These are phyloP conservation scores for Cranoglanis bouderius DNA, from an alignment of 2,113 vertebrate genomes.

Conservation along the genomic window DNA sequence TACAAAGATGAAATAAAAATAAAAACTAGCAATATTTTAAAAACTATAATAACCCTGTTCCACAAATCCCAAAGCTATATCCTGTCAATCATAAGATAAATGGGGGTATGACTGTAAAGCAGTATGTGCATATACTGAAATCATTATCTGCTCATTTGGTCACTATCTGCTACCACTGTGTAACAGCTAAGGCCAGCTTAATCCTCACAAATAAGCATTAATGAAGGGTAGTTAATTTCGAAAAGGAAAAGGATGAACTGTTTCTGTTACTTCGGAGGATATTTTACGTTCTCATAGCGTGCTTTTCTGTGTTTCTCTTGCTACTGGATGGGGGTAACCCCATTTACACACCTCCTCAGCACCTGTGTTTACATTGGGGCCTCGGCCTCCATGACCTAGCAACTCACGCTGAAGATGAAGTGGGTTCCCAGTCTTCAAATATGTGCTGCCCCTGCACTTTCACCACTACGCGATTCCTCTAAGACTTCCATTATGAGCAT, in stretches of 20 bases:
- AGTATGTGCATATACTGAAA: neutral
- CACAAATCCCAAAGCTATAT: neutral
- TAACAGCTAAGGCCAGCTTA: constrained; percentile 61
- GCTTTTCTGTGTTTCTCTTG: constrained; percentile 69
- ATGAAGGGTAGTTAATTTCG: constrained; percentile 65
- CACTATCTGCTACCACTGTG: constrained; percentile 62
- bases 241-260: constrained; percentile 38
- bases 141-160: constrained; percentile 20
- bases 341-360: constrained; percentile 69
- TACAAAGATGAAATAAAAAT: no score
- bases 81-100: neutral
- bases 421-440: constrained; percentile 71
- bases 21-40: no score
- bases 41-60: no score
- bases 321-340: constrained; percentile 69
- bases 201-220: constrained; percentile 68
- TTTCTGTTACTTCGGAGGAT: constrained; percentile 54
- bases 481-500: constrained; percentile 66
- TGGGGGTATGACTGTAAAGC: neutral
- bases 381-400: constrained; percentile 70
- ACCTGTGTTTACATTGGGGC: constrained; percentile 86
- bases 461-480: constrained; percentile 65
- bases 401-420: constrained; percentile 70
- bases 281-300: constrained; percentile 54
- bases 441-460: constrained; percentile 71